A percentile compares a stretch with the other conserved stretches of the same genome.
These are phyloP conservation scores for Brachyhypopomus occidentalis DNA, from an alignment of 2,113 vertebrate species.

Conservation along the genomic window DNA sequence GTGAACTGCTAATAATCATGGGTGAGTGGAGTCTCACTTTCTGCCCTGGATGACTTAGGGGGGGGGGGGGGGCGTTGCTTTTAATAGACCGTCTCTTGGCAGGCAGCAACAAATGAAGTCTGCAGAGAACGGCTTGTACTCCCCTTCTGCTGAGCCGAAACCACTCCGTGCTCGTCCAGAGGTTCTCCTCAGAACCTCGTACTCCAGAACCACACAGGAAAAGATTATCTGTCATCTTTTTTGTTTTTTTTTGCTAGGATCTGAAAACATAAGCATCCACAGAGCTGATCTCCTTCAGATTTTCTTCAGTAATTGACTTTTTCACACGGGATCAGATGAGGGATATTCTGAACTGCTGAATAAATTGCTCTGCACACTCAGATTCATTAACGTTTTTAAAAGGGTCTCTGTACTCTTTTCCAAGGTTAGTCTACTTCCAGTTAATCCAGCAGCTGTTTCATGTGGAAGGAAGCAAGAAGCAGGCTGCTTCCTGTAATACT, in stretches of 20 bases:
- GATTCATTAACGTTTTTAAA: not conserved
- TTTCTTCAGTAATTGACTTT: slow-evolving; percentile 42
- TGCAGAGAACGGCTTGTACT: not conserved
- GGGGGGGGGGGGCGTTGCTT: slow-evolving; percentile 23
- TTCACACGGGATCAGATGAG: slow-evolving; percentile 41
- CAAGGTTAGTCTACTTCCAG: not conserved
- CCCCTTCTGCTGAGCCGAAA: slow-evolving; percentile 9
- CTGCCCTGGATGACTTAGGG: slow-evolving; percentile 33
- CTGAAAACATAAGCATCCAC: slow-evolving; percentile 39
- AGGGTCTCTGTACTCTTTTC: not conserved
- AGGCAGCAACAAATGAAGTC: slow-evolving; percentile 36
- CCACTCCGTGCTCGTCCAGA: slow-evolving; percentile 39
- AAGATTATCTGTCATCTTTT: not conserved
- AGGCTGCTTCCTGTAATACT: too few relatives aligned
- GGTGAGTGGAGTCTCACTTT: slow-evolving; percentile 76
- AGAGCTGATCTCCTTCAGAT: slow-evolving; percentile 45
- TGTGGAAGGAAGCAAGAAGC: too few relatives aligned
- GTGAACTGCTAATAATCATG: slow-evolving; percentile 74
- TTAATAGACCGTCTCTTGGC: slow-evolving; percentile 53
- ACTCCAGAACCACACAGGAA: slow-evolving; percentile 40
- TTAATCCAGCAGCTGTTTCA: not conserved
- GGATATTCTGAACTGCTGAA: slow-evolving; percentile 27
- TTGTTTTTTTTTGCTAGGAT: slow-evolving; percentile 1
- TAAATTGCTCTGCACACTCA: slow-evolving; percentile 6
- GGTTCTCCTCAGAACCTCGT: slow-evolving; percentile 26